phyloP scores from a whole-genome alignment of 2,113 vertebrate genomes.

The Actinemys pallida region DNA sequence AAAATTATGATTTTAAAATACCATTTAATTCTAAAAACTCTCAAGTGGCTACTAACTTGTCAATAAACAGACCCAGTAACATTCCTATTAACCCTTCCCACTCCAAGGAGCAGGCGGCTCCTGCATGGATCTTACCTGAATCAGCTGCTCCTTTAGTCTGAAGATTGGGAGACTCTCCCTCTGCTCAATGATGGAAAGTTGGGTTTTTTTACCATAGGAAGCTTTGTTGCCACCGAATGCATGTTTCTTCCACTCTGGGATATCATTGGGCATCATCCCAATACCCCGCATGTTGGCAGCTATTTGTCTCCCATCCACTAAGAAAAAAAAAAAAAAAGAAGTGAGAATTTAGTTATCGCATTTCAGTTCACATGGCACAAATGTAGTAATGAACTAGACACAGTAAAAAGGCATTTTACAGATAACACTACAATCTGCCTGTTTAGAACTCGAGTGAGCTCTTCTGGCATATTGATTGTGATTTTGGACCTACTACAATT shows the following conservation, averaged over 20 bases:
- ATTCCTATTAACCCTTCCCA: neutral
- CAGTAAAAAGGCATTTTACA: neutral
- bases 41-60: neutral
- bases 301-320: constrained; percentile 94
- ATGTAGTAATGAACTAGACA: neutral
- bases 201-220: constrained; percentile 97
- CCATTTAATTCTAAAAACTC: neutral
- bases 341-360: neutral
- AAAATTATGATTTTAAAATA: neutral
- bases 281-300: constrained; percentile 99
- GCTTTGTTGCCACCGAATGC: constrained; percentile 98
- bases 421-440: neutral
- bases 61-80: neutral
- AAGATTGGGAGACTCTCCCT: constrained; percentile 98
- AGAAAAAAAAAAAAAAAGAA: neutral
- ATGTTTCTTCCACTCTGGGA: constrained; percentile 99
- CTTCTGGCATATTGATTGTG: neutral
- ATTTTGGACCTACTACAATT: neutral
- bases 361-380: neutral
- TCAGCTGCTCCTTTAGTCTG: constrained; percentile 97
- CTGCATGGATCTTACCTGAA: constrained; percentile 84
- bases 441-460: neutral
- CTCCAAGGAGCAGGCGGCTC: neutral
- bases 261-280: constrained; percentile 99
- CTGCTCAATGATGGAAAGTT: constrained; percentile 96